Evolutionary conservation across 2,888 invertebrate species (phyloP), one percentile per base, ranked within the genome.

Genomic region (Philereme transversata): DNA sequence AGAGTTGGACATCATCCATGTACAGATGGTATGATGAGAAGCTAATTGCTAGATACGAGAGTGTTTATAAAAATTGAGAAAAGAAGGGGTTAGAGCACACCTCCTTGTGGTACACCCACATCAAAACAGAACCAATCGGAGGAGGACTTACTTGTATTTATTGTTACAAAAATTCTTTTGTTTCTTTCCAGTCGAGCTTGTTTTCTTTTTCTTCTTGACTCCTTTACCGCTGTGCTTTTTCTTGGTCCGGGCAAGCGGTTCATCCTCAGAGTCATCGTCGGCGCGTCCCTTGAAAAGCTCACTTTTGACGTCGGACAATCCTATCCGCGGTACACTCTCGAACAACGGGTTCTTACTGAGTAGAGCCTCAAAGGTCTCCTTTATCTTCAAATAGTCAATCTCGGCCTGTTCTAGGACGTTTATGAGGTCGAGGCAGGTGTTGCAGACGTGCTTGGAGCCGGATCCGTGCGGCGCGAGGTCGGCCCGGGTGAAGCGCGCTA

Each of bases 321-420:
- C 68, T n/a, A 78, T 63, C 1, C 74, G 75, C 4, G 62, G 61
- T 7, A 63, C n/a, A 3, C 67, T 67, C 4, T 81, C 83, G 63
- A 88, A 88, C 52, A 49, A 5, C 0, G 90, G 90, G 65, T 90
- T 91, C 69, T 87, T 88, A 55, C 77, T 85, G 22, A 91, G 76
- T 11, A 90, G 86, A 34, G 83, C 77, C 62, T 87, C 87, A 68
- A 91, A 90, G 5, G 86, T 74, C 50, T 87, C 85, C 64, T 86
- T 88, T 38, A 89, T 66, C 68, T 87, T 87, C 41, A 75, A 44
- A 60, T 90, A 91, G 64, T 90, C 89, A 10, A 84, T 64, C 70
- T 90, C 90, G 3, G 90, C 86, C 49, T 82, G 83, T 68, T 91
- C 90, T 44, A 91, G 73, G 43, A 87, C 78, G 67, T 87, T 85